A percentile compares a stretch with the other conserved stretches of the same genome.
phyloP scores from a whole-genome alignment of 2,888 invertebrate genomes.

The Idaea dimidiata region DNA sequence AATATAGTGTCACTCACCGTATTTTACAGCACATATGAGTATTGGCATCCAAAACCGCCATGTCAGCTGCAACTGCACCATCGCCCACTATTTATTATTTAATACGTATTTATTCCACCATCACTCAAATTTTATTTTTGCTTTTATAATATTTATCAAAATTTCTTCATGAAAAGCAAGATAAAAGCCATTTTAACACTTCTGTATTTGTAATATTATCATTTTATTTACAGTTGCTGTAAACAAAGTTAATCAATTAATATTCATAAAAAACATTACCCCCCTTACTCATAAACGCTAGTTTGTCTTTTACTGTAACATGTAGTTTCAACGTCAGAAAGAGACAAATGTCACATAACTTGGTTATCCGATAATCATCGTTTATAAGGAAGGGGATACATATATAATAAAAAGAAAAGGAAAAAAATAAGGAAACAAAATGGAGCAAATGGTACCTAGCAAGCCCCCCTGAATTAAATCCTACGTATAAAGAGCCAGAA shows the following conservation, averaged over 20 bases:
- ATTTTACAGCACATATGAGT: slow-evolving; percentile 44
- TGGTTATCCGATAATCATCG: too few relatives aligned
- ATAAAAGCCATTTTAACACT: slow-evolving; percentile 26
- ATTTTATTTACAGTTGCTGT: slow-evolving; percentile 31
- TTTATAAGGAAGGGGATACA: too few relatives aligned
- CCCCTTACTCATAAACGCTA: too few relatives aligned
- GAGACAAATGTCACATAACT: too few relatives aligned
- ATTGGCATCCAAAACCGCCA: slow-evolving; percentile 49
- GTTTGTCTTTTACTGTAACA: too few relatives aligned
- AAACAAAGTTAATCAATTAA: background rate
- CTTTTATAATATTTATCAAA: slow-evolving; percentile 34
- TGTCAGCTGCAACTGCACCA: slow-evolving; percentile 50
- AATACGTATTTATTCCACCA: slow-evolving; percentile 41
- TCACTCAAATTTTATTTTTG: slow-evolving; percentile 38
- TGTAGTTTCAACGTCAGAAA: too few relatives aligned
- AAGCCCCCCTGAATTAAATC: too few relatives aligned
- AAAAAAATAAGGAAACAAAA: too few relatives aligned
- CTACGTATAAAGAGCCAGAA: too few relatives aligned
- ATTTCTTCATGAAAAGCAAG: slow-evolving; percentile 40
- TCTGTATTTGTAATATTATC: slow-evolving; percentile 22
- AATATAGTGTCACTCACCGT: slow-evolving; percentile 44
- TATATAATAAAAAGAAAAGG: too few relatives aligned
- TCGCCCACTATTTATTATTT: slow-evolving; percentile 46
- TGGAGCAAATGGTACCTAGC: too few relatives aligned
- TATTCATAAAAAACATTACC: too few relatives aligned